Conservation (phyloP, 2,797 vertebrate genomes). For the Tamandua tetradactyla region DNA sequence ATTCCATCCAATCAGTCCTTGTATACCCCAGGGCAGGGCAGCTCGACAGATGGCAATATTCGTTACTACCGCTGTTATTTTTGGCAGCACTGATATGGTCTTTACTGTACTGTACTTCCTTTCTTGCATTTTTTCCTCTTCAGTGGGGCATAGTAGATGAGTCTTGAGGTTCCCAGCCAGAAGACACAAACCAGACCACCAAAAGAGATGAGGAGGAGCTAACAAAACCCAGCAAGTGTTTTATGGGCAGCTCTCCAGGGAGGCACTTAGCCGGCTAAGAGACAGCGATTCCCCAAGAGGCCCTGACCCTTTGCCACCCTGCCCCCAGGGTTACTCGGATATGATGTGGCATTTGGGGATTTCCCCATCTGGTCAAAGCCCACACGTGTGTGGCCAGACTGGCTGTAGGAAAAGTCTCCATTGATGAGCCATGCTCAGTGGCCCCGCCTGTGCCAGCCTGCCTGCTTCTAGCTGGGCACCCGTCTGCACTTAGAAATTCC, state of each 20-base stretch:
- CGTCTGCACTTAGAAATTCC: background rate
- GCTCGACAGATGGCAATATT: background rate
- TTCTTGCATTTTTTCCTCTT: background rate
- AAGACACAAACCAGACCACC: background rate
- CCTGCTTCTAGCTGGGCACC: fast-evolving
- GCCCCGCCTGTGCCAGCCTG: background rate
- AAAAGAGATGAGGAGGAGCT: background rate
- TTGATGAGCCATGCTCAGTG: fast-evolving
- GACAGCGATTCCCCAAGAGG: background rate
- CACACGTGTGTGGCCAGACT: background rate
- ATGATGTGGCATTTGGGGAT: fast-evolving
- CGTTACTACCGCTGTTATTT: background rate
- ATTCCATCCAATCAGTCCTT: background rate
- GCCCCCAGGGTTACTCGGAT: background rate
- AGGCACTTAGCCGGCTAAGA: background rate
- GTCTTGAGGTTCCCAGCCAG: background rate
- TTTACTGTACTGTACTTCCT: background rate
- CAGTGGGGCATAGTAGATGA: background rate
- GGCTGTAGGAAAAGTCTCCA: background rate
- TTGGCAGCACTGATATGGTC: background rate
- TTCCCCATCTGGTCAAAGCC: background rate
- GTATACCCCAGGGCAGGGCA: background rate
- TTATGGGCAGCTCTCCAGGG: background rate
- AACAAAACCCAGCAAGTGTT: background rate
- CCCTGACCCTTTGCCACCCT: background rate